Percentiles rank a stretch among this genome's conserved stretches.
phyloP scores from a whole-genome alignment of 2,888 invertebrate species.

The Slavum lentiscoides region DNA sequence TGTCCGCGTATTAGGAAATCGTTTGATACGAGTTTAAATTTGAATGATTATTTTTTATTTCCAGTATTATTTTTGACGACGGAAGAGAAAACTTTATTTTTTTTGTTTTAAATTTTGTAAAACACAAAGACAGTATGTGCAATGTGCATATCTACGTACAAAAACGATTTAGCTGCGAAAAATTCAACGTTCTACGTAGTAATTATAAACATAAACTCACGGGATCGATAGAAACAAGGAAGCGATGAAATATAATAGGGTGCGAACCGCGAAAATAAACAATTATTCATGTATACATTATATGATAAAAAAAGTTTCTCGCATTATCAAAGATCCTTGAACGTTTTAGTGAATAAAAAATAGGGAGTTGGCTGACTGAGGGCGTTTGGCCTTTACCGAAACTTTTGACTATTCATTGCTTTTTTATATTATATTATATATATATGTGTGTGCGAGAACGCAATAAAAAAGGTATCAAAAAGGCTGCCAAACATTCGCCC shows the following conservation, averaged over 20 bases:
- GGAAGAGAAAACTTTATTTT: no score
- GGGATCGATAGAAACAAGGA: no score
- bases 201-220: no score
- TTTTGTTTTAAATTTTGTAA: no score
- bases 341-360: slow-evolving; percentile 9
- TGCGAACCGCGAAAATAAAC: slow-evolving; percentile 30
- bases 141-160: no score
- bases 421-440: neutral
- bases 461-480: slow-evolving; percentile 48
- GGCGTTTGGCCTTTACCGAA: slow-evolving; percentile 5
- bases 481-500: slow-evolving; percentile 5
- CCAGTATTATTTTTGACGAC: no score
- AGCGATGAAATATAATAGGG: neutral
- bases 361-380: slow-evolving; percentile 14
- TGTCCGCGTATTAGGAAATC: no score
- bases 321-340: slow-evolving; percentile 16
- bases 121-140: no score
- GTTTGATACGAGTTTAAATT: no score
- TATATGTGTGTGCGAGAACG: neutral
- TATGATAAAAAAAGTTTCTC: slow-evolving; percentile 22
- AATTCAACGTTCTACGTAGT: neutral
- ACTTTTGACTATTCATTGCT: slow-evolving; percentile 44
- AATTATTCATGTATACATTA: slow-evolving; percentile 11
- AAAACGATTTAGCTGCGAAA: neutral
- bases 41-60: no score